Conservation (phyloP, 2,113 vertebrate genomes). For the Melanerpes formicivorus region DNA sequence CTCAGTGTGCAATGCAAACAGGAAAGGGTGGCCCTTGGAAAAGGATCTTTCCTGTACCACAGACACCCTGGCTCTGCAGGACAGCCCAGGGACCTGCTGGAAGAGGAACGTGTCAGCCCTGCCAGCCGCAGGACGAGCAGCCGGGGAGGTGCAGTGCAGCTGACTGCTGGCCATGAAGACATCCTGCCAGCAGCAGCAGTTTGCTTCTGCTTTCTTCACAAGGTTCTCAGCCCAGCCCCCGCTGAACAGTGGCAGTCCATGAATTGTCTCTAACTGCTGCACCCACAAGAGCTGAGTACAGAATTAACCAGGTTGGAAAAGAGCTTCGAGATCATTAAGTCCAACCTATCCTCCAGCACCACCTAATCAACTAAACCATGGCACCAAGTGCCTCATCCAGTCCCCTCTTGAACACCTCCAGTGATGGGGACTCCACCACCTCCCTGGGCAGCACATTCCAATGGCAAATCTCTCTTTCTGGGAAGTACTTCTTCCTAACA, state of each 20-base stretch:
- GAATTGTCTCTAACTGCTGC: background rate
- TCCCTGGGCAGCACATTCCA: no score
- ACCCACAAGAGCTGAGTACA: background rate
- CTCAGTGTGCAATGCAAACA: constrained; percentile 44
- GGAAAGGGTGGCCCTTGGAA: constrained; percentile 46
- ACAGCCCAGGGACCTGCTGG: background rate
- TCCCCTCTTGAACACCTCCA: no score
- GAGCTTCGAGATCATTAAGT: no score
- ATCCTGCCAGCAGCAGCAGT: background rate
- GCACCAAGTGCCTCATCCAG: no score
- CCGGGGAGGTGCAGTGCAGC: background rate
- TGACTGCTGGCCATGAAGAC: background rate
- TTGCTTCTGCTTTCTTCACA: background rate
- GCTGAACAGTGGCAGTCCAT: background rate
- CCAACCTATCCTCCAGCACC: no score
- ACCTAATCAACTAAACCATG: no score
- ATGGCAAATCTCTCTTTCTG: no score
- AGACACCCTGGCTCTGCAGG: background rate
- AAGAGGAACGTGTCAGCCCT: background rate
- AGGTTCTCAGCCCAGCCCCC: background rate
- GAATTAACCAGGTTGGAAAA: no score
- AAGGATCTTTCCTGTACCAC: constrained; percentile 31
- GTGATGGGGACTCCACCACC: no score
- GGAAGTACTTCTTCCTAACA: no score
- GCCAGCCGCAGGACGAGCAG: background rate